Evolutionary conservation across 2,888 invertebrate species (phyloP), one percentile per base, ranked within the genome.

Genomic region (Mechanitis messenoides): DNA sequence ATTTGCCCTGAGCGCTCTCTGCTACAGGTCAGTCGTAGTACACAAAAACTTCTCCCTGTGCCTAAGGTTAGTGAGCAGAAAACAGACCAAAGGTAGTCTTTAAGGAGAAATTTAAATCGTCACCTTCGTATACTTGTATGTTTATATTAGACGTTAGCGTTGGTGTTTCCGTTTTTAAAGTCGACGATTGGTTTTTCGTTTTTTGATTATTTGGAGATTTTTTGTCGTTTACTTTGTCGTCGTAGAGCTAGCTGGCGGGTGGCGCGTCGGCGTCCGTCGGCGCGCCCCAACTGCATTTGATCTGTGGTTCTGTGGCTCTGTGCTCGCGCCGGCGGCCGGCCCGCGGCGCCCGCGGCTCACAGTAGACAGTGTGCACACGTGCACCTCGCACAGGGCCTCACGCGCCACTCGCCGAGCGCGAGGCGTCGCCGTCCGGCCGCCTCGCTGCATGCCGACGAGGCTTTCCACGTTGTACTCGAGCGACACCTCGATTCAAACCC

Each of bases 1-100:
- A 93, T 97, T 97, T 95, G 97, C 97, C 93, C 95, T 97, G 93
- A 95, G 97, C 95, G 97, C 97, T 93, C 95, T 97, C 93, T 97
- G 97, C 96, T 97, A 97, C 96, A 96, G 97, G 96, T 97, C 96
- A 96, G 96, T 96, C 94, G 96, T 96, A 95, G 96, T 97, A 94
- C 96, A 97, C 96, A 96, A 96, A 96, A 96, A 96, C 95, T 95
- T 96, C 96, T 96, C 95, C 95, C 95, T 96, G 94, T 96, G 96
- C 95, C 95, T 96, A 95, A 96, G 96, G 96, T 97, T 96, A 96
- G 96, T 96, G 95, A 94, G 95, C 95, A 95, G 95, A 94, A 94
- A 92, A 93, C 93, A 91, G 91, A 91, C 92, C 92, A 92, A 91
- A 91, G 92, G 92, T 93, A 93, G 93, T 92, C 90, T 90, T 87